Conservation (phyloP, 2,888 invertebrate genomes). For the Anagyrus pseudococci region DNA sequence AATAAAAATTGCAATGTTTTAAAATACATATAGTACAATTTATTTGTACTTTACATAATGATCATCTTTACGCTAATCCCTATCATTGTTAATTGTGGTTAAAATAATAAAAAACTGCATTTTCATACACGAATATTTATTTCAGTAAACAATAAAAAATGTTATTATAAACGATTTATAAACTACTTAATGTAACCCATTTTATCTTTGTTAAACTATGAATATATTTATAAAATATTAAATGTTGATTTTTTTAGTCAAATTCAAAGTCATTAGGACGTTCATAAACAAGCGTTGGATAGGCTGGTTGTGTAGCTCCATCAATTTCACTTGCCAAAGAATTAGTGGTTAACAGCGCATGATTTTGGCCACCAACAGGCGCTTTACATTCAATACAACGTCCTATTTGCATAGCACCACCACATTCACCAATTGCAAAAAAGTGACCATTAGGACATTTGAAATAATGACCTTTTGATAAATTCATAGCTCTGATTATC, state of each 20-base stretch:
- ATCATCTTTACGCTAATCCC: too few species aligned
- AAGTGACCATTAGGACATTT: slow-evolving; percentile 23
- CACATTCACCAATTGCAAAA: slow-evolving; percentile 14
- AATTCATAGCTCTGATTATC: slow-evolving; percentile 12
- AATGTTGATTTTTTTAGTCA: background rate
- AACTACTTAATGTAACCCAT: too few species aligned
- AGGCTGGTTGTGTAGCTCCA: slow-evolving; percentile 6
- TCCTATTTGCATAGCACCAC: background rate
- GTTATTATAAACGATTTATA: too few species aligned
- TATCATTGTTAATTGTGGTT: too few species aligned
- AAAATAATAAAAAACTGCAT: too few species aligned
- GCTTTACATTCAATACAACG: slow-evolving; percentile 14
- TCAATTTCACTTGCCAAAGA: slow-evolving; percentile 9
- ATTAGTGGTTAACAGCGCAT: background rate
- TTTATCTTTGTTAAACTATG: too few species aligned
- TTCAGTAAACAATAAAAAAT: too few species aligned
- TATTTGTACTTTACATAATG: too few species aligned
- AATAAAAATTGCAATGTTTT: too few species aligned
- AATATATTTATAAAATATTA: too few species aligned
- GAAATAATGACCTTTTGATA: slow-evolving; percentile 14
- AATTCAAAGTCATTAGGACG: background rate
- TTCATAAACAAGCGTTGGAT: background rate
- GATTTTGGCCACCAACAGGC: background rate
- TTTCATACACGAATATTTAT: too few species aligned
- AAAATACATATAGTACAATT: too few species aligned